Conservation (phyloP, 2,888 invertebrate species). For the Chromoteleia sp. region DNA sequence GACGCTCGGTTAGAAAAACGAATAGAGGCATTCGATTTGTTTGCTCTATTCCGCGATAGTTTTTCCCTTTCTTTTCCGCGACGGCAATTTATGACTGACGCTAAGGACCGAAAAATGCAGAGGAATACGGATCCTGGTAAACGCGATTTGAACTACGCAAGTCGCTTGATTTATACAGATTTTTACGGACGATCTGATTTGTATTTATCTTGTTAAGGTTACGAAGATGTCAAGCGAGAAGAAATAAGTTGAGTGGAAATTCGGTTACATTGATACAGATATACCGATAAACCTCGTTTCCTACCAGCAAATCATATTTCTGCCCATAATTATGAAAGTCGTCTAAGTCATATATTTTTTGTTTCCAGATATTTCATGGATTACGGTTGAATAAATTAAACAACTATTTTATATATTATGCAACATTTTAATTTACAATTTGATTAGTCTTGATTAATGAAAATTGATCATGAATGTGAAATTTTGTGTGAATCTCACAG, state of each 20-base stretch:
- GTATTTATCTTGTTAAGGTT: constrained; percentile 57
- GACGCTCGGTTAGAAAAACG: constrained; percentile 62
- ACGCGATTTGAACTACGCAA: constrained; percentile 70
- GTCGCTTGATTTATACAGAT: constrained; percentile 66
- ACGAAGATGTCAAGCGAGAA: constrained; percentile 21
- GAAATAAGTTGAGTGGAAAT: constrained; percentile 26
- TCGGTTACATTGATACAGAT: not conserved
- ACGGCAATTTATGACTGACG: constrained; percentile 70
- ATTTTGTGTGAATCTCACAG: too few relatives aligned
- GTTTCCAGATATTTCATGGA: too few relatives aligned
- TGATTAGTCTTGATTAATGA: too few relatives aligned
- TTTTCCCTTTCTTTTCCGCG: constrained; percentile 66
- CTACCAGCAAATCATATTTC: too few relatives aligned
- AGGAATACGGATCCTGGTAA: constrained; percentile 66
- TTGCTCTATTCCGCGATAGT: constrained; percentile 71
- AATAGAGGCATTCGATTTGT: constrained; percentile 71
- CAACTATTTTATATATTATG: too few relatives aligned
- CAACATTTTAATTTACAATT: too few relatives aligned
- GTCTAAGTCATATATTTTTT: too few relatives aligned
- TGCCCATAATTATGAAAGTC: too few relatives aligned
- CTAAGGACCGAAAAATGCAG: constrained; percentile 71
- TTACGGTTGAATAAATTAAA: too few relatives aligned
- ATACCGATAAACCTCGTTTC: not conserved
- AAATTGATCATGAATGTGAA: too few relatives aligned
- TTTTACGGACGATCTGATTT: constrained; percentile 51